phyloP scores from a whole-genome alignment of 2,113 vertebrate genomes.

The Halichoeres trimaculatus region DNA sequence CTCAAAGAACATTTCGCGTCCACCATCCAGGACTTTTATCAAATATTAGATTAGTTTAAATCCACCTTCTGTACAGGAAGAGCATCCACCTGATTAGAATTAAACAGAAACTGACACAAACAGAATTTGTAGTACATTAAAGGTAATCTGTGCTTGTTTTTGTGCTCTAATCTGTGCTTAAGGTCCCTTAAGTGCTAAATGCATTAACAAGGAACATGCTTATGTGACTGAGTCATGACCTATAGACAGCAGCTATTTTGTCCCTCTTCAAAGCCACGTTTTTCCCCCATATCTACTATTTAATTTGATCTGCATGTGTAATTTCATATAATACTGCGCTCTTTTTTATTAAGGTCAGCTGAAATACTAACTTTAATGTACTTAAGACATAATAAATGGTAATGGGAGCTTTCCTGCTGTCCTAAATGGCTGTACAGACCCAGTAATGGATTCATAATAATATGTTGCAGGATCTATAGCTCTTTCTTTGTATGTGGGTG shows the following conservation, averaged over 20 bases:
- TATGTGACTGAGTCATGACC: conserved; percentile 27
- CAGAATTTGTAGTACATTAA: background rate
- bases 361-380: conserved; percentile 30
- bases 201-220: conserved; percentile 13
- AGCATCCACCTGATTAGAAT: no score
- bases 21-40: no score
- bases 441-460: conserved; percentile 61
- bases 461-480: conserved; percentile 7
- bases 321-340: conserved; percentile 48
- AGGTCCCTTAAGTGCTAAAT: conserved; percentile 6
- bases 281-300: conserved; percentile 21
- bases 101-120: no score
- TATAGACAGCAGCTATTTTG: conserved; percentile 2
- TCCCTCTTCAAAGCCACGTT: conserved; percentile 20
- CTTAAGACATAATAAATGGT: conserved; percentile 44
- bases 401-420: conserved; percentile 37
- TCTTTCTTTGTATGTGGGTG: conserved; percentile 9
- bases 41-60: no score
- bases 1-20: no score
- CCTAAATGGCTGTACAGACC: conserved; percentile 14
- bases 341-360: conserved; percentile 9
- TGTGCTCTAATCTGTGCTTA: background rate
- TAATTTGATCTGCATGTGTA: conserved; percentile 1
- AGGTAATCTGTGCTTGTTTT: background rate
- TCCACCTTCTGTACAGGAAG: no score